A percentile compares a stretch with the other conserved stretches of the same genome.
Evolutionary conservation across 1,140 invertebrate species (phyloP).

Genomic region (Onthophagus taurus): DNA sequence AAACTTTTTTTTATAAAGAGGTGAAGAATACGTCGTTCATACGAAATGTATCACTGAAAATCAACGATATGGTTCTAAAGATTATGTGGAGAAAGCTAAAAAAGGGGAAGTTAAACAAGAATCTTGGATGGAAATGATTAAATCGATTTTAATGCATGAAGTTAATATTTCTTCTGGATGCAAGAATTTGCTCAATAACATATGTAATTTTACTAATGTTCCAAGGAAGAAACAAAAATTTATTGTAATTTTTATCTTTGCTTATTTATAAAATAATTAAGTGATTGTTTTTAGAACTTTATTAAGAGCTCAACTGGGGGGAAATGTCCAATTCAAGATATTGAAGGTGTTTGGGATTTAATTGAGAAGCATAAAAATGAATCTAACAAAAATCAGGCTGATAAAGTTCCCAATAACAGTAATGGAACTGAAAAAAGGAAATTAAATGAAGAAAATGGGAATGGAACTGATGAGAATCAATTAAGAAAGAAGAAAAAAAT

Average conservation of each 20-base stretch:
- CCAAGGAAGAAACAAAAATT: conserved; percentile 89
- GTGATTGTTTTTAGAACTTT: conserved; percentile 49
- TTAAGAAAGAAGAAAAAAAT: too few species aligned
- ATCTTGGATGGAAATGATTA: conserved; percentile 76
- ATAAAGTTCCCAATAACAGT: too few species aligned
- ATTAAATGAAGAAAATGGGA: too few species aligned
- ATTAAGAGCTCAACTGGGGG: conserved; percentile 49
- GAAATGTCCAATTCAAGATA: conserved; percentile 44
- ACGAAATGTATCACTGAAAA: conserved; percentile 88
- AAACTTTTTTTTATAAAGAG: conserved; percentile 46
- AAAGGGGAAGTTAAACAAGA: conserved; percentile 88
- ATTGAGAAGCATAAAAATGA: conserved; percentile 45
- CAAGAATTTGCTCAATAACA: conserved; percentile 54
- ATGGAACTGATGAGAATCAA: too few species aligned
- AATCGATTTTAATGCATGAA: conserved; percentile 57
- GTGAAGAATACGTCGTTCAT: conserved; percentile 70
- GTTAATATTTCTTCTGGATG: conserved; percentile 46
- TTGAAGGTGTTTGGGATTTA: conserved; percentile 58
- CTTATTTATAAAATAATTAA: conserved; percentile 6
- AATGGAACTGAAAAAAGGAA: too few species aligned
- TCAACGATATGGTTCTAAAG: conserved; percentile 80
- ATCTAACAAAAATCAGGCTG: not conserved
- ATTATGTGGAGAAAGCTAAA: conserved; percentile 67
- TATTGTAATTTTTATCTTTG: conserved; percentile 37
- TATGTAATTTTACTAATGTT: conserved; percentile 74